Base-by-base conservation (phyloP, 2,113 vertebrate genomes). In the Myodes glareolus region DNA sequence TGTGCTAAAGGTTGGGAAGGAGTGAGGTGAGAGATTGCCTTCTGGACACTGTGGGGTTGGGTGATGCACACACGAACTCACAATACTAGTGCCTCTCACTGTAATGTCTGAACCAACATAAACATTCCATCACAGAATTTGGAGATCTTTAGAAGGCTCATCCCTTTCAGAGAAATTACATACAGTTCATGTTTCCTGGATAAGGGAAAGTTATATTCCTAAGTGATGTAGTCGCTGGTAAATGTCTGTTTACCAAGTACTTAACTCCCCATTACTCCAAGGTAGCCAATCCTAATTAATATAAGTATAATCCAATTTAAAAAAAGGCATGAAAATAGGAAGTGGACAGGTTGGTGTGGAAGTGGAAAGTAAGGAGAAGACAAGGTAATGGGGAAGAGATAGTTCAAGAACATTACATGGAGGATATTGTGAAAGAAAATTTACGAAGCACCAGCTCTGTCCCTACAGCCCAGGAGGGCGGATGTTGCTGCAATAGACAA, bases 1-100 rank as follows among this genome's bases (percentile, higher is more conserved):
- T 61, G 13, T 5, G 0, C 6, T 63, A 63, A 3, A 84, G 13
- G 0, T 31, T 31, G 27, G 8, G 39, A 45, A 45, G 7, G 7
- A 42, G 13, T 45, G 5, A 27, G 31, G 58, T 29, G 16, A 31
- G 45, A 31, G 45, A 17, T 27, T 85, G 39, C 23, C 61, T 45
- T 47, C 61, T 67, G 27, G 16, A 67, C 16, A 67, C 11, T 8
- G 25, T 27, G 39, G 31, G 25, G n/a, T 13, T 65, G 27, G 2
- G 14, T 65, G 25, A 6, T 47, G 9, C 16, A 21, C 42, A 16
- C 39, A 67, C 21, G 4, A 85, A 67, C 39, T 33, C 25, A 0
- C 61, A 86, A 47, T 29, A 33, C 0, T 27, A 10, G 61, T 67
- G 16, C 27, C 47, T 65, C 31, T 45, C 61, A 23, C 5, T 17